Conservation (phyloP, 2,888 invertebrate species). For the Druceiella hillmani region DNA sequence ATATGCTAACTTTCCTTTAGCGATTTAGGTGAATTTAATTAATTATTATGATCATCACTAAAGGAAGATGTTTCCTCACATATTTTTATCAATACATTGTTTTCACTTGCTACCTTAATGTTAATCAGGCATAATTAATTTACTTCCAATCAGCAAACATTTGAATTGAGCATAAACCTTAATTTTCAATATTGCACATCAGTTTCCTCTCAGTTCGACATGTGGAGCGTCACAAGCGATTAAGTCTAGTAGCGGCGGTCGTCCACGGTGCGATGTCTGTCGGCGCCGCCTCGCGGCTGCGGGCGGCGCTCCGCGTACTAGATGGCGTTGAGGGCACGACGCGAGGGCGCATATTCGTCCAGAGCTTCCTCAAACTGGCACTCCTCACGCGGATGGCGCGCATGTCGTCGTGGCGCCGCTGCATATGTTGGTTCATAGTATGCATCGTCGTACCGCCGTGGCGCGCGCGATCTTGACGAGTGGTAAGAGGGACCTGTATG, state of each 20-base stretch:
- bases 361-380: constrained; percentile 37
- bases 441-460: constrained; percentile 48
- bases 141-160: too few relatives aligned
- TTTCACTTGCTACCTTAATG: too few relatives aligned
- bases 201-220: too few relatives aligned
- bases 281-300: constrained; percentile 13
- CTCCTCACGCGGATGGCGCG: constrained; percentile 35
- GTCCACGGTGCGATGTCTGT: not conserved
- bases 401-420: constrained; percentile 30
- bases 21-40: too few relatives aligned
- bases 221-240: constrained; percentile 18
- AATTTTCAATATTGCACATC: too few relatives aligned
- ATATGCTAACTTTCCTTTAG: too few relatives aligned
- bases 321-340: constrained; percentile 69
- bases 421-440: constrained; percentile 37
- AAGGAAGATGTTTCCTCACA: too few relatives aligned
- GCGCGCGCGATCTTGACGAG: constrained; percentile 44
- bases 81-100: too few relatives aligned
- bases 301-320: constrained; percentile 46
- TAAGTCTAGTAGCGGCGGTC: not conserved
- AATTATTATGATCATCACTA: too few relatives aligned
- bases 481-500: too few relatives aligned
- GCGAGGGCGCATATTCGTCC: constrained; percentile 57
- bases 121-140: too few relatives aligned
- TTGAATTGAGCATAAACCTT: too few relatives aligned